Conservation (phyloP, 2,113 vertebrate genomes). For the Pipra filicauda region DNA sequence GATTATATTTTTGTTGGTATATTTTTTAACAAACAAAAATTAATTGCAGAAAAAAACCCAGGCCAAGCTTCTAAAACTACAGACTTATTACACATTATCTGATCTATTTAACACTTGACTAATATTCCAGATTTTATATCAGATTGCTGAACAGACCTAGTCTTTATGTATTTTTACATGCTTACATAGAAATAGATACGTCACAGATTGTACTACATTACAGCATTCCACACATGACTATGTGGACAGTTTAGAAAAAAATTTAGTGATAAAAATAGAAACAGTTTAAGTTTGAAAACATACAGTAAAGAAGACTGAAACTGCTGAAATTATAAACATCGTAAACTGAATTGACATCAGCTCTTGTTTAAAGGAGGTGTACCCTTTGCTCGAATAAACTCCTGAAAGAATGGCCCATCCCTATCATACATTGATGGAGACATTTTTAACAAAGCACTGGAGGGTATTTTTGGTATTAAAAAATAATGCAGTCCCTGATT, state of each 20-base stretch:
- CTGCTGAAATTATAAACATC: background rate
- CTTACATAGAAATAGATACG: background rate
- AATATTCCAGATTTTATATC: background rate
- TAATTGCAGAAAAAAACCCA: background rate
- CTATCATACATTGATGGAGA: background rate
- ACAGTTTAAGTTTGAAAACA: background rate
- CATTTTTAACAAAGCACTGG: background rate
- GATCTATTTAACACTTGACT: background rate
- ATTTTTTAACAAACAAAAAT: background rate
- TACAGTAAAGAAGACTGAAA: background rate
- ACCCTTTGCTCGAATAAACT: background rate
- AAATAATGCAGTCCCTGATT: rapidly evolving
- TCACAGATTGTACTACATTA: background rate
- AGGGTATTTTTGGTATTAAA: background rate
- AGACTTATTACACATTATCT: background rate
- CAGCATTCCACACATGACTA: background rate
- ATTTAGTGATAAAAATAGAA: background rate
- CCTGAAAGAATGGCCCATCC: background rate
- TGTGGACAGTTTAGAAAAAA: background rate
- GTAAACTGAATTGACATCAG: background rate
- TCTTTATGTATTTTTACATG: background rate
- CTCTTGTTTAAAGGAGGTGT: background rate
- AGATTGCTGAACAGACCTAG: background rate
- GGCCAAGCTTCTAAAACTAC: background rate
- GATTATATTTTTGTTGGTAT: background rate